Percentiles rank a stretch among this genome's conserved stretches.
phyloP scores from a whole-genome alignment of 2,113 vertebrate species.

The Notarius lentiginosus region DNA sequence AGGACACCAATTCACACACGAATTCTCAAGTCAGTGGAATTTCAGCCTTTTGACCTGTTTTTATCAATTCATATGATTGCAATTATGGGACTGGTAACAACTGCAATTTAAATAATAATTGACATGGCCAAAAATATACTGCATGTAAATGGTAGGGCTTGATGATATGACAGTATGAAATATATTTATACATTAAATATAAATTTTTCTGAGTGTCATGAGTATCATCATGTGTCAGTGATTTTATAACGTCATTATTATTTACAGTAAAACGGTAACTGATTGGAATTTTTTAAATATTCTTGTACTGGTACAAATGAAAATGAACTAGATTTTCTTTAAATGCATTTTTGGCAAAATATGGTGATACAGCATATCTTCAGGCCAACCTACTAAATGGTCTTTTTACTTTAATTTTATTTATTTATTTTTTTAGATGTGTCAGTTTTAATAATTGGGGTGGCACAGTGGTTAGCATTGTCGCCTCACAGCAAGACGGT shows the following conservation, averaged over 20 bases:
- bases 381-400: background rate
- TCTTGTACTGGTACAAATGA: background rate
- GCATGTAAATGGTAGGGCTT: background rate
- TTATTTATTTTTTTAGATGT: background rate
- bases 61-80: background rate
- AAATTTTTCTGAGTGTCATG: background rate
- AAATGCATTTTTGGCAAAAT: background rate
- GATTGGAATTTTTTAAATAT: background rate
- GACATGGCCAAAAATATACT: background rate
- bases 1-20: constrained; percentile 7
- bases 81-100: background rate
- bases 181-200: background rate
- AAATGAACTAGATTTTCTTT: background rate
- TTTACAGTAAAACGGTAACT: no score
- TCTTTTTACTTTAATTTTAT: background rate
- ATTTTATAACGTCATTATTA: no score
- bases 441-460: background rate
- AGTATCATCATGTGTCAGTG: background rate
- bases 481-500: no score
- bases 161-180: background rate
- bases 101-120: background rate
- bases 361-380: background rate
- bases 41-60: background rate
- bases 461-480: no score
- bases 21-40: background rate